Evolutionary conservation across 2,888 invertebrate genomes (phyloP), one percentile per base, ranked within the genome.

Genomic region (Drosophila mettleri): DNA sequence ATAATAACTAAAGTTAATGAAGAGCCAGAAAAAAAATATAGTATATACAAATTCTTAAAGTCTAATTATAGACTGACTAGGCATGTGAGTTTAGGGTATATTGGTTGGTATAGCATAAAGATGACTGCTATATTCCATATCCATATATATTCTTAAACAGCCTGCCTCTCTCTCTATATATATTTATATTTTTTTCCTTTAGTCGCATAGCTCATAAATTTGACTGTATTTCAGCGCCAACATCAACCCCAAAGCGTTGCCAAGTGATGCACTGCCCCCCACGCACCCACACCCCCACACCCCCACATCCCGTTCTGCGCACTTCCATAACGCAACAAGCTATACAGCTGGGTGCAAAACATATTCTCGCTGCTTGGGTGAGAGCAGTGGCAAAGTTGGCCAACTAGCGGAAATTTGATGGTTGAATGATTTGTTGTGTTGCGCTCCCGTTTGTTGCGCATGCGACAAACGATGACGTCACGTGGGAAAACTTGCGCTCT

Each of bases 391-490:
- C 20, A 20, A 39, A 39, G 39, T 53, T 68, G 45, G 43, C 41
- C 49, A 51, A 59, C 33, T 43, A 12, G 71, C 20, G 60, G 36
- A 33, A 57, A 20, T 39, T 58, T 22, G 61, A 70, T 62, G 51
- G 54, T 49, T 45, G 38, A 36, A 39, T 63, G 29, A 39, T 29
- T 41, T 66, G 24, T 36, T 51, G 38, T 57, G 51, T 29, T 48
- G 43, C 46, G 55, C 65, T 58, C 65, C 20, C 38, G 22, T 10
- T 36, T 57, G 61, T 6, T 66, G 87, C 87, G 87, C 81, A 81
- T 81, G 81, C 62, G 78, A 59, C 54, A 61, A 60, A 62, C 60
- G 39, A 71, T 86, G 86, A 86, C 86, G 86, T 87, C 86, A 88
- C 75, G 64, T 46, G 69, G 45, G 64, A 71, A 87, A 81, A 62